Percentiles rank a stretch among this genome's conserved stretches.
Conservation (phyloP, 2,888 invertebrate genomes). For the Sylvicola fuscatus region DNA sequence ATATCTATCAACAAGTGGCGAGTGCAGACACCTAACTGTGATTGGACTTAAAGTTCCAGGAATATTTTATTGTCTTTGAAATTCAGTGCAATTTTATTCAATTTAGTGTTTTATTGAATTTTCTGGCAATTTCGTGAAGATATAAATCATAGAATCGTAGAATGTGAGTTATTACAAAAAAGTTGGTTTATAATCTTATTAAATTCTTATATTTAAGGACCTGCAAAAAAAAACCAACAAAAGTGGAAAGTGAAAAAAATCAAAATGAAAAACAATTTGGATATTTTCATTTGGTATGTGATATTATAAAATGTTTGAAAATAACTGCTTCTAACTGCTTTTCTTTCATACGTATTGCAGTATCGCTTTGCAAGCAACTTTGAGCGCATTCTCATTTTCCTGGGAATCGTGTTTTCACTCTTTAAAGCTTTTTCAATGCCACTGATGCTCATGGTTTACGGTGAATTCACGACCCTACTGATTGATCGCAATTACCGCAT, state of each 20-base stretch:
- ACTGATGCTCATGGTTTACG: constrained; percentile 46
- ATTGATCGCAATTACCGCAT: constrained; percentile 39
- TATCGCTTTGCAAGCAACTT: constrained; percentile 38
- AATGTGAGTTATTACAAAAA: too few relatives aligned
- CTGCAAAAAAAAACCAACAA: too few relatives aligned
- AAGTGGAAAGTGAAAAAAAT: background rate
- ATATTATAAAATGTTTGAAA: background rate
- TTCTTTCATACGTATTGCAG: constrained; percentile 1
- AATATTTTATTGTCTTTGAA: too few relatives aligned
- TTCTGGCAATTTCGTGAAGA: too few relatives aligned
- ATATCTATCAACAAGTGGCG: too few relatives aligned
- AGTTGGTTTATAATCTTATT: too few relatives aligned
- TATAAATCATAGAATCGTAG: too few relatives aligned
- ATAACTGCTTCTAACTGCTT: background rate
- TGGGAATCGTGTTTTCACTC: constrained; percentile 35
- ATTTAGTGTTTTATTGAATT: too few relatives aligned
- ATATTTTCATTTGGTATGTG: constrained; percentile 1
- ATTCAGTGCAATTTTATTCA: too few relatives aligned
- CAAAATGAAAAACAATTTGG: background rate
- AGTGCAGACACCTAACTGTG: too few relatives aligned
- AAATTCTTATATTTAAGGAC: too few relatives aligned
- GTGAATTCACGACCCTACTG: constrained; percentile 47
- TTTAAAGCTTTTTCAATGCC: constrained; percentile 44
- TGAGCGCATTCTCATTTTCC: constrained; percentile 31
- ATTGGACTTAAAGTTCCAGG: too few relatives aligned